Base-by-base conservation (phyloP, 1,140 invertebrate genomes). In the Trachelipus rathkii region DNA sequence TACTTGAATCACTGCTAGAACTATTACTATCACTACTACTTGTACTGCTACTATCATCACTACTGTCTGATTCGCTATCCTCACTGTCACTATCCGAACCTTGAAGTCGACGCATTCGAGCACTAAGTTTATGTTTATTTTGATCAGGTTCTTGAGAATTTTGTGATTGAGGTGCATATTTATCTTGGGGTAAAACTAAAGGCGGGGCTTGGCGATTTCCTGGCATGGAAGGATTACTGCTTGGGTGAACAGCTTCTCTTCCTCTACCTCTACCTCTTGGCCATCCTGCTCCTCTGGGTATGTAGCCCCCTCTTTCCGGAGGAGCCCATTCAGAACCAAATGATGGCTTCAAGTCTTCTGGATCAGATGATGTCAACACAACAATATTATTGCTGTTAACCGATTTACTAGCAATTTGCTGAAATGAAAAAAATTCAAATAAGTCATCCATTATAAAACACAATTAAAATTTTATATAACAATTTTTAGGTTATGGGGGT, bases 11-110 rank as follows among this genome's bases (percentile, higher is more conserved):
- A 60, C 50, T 60, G 50, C 50, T 60, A 4, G 50, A 60, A 60
- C 50, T 60, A 60, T 60, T 60, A 19, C 50, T 60, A 19, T 60
- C 50, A 60, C 50, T 60, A 60, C 50, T 60, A 60, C 50, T 60
- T 4, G 50, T 19, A 60, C 50, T 60, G 50, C 50, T 60, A 8
- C 50, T 60, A 60, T 60, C 50, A 15, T 60, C 50, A 60, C 50
- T 60, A 60, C 50, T 60, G 50, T 60, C 50, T 60, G 50, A 60
- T 60, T 60, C 50, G 19, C 50, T 60, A 60, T 60, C 50, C 19
- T 60, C 50, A 60, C 50, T 60, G 8, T 60, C 50, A 60, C 2
- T 60, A 60, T 60, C 50, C 2, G 50, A 60, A 19, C 50, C 50
- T 60, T 60, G 50, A 13, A 60, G 19, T 60, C 50, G 11, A 4